Evolutionary conservation across 2,888 invertebrate genomes (phyloP).

Genomic region (Schizotus pectinicornis): DNA sequence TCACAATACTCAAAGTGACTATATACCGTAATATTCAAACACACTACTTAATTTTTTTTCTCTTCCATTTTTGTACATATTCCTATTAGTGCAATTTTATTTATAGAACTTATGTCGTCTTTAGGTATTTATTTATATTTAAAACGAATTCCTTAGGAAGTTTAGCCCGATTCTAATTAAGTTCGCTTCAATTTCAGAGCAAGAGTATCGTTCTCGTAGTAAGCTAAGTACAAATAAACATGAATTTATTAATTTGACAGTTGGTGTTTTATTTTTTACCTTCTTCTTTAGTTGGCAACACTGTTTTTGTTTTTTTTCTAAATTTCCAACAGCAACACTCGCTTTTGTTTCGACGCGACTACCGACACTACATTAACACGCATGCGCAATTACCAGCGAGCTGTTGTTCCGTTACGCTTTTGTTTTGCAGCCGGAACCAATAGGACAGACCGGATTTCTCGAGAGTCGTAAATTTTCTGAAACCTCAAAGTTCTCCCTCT

Average conservation of each 20-base stretch:
- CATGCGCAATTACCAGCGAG: background rate
- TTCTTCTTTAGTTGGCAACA: background rate
- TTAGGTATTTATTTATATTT: constrained; percentile 23
- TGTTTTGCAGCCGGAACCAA: background rate
- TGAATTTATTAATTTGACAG: constrained; percentile 4
- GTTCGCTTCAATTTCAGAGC: background rate
- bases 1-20: background rate
- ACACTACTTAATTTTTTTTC: constrained; percentile 9
- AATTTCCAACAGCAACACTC: too few species aligned
- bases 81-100: constrained; percentile 8
- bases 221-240: constrained; percentile 18
- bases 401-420: background rate
- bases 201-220: background rate
- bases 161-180: constrained; percentile 1
- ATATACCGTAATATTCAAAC: background rate
- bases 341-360: too few species aligned
- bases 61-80: constrained; percentile 14
- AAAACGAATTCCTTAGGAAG: background rate
- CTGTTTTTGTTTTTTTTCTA: background rate
- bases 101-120: constrained; percentile 12
- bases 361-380: background rate
- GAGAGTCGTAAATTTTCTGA: too few species aligned
- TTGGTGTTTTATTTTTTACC: constrained; percentile 16
- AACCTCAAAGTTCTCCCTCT: too few species aligned
- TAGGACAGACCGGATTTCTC: too few species aligned